These are phyloP conservation scores for Caranx ignobilis DNA, from an alignment of 2,113 vertebrate species.

Conservation along the genomic window DNA sequence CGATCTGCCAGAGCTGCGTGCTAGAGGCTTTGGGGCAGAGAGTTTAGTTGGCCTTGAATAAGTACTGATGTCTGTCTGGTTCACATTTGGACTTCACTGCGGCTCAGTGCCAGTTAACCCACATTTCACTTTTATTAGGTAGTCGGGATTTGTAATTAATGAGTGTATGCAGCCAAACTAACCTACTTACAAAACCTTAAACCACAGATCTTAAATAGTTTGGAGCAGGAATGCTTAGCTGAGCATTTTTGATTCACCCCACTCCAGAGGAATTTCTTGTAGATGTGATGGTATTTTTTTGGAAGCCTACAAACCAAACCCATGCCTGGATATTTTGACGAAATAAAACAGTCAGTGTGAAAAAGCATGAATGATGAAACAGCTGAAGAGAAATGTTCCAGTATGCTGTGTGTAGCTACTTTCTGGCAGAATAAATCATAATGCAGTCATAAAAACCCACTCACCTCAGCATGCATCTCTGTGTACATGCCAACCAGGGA, in stretches of 20 bases:
- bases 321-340: conserved; percentile 2
- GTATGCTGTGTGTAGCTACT: not conserved
- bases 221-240: conserved; percentile 35
- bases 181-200: conserved; percentile 24
- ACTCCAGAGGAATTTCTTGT: conserved; percentile 48
- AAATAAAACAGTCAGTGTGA: conserved; percentile 1
- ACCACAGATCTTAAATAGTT: conserved; percentile 35
- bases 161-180: conserved; percentile 32
- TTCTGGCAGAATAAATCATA: not conserved
- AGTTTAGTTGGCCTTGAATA: conserved; percentile 48
- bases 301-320: conserved; percentile 25
- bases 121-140: conserved; percentile 52
- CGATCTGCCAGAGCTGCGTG: conserved; percentile 20
- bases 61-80: conserved; percentile 69
- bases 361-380: conserved; percentile 6
- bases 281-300: conserved; percentile 35
- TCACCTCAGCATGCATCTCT: conserved; percentile 88
- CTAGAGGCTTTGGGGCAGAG: not conserved
- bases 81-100: conserved; percentile 39
- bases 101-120: conserved; percentile 47
- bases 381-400: not conserved
- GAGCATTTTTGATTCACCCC: conserved; percentile 22
- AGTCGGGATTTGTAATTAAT: conserved; percentile 37
- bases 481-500: conserved; percentile 84
- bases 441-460: not conserved